Evolutionary conservation across 2,113 vertebrate genomes (phyloP).

Genomic region (Corythoichthys haematopterus): DNA sequence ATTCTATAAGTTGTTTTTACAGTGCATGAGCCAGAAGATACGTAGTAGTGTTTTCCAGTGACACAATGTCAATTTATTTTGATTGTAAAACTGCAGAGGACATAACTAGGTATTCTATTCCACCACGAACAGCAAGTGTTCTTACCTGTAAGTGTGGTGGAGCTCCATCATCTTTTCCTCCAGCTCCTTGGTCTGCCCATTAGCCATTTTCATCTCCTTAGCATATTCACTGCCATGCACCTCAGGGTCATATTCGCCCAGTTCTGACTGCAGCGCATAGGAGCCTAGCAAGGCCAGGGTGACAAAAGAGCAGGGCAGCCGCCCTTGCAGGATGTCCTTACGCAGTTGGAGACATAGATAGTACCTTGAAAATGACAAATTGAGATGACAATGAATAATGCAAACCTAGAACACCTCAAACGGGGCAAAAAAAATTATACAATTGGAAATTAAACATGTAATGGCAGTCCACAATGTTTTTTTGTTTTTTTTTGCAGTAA

Average conservation of each 20-base stretch:
- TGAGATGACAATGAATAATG: neutral
- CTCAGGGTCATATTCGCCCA: slow-evolving; percentile 91
- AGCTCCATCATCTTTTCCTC: slow-evolving; percentile 95
- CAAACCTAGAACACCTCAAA: neutral
- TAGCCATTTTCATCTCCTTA: slow-evolving; percentile 85
- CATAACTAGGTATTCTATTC: no score
- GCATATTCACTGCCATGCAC: slow-evolving; percentile 81
- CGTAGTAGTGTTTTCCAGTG: no score
- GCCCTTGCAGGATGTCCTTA: slow-evolving; percentile 84
- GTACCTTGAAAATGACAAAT: slow-evolving; percentile 45
- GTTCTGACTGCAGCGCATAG: slow-evolving; percentile 91
- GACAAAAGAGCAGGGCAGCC: slow-evolving; percentile 94
- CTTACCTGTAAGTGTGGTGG: slow-evolving; percentile 89
- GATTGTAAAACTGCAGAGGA: no score
- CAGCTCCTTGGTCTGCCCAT: slow-evolving; percentile 91
- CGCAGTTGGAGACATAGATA: slow-evolving; percentile 92
- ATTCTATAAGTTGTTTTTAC: no score
- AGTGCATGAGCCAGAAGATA: no score
- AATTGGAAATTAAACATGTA: neutral
- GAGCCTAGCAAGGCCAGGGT: slow-evolving; percentile 92
- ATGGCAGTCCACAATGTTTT: neutral
- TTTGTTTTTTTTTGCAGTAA: neutral
- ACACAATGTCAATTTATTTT: no score
- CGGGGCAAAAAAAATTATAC: neutral
- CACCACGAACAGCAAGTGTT: neutral